Conservation (phyloP, 2,797 vertebrate species). For the Podarcis siculus region DNA sequence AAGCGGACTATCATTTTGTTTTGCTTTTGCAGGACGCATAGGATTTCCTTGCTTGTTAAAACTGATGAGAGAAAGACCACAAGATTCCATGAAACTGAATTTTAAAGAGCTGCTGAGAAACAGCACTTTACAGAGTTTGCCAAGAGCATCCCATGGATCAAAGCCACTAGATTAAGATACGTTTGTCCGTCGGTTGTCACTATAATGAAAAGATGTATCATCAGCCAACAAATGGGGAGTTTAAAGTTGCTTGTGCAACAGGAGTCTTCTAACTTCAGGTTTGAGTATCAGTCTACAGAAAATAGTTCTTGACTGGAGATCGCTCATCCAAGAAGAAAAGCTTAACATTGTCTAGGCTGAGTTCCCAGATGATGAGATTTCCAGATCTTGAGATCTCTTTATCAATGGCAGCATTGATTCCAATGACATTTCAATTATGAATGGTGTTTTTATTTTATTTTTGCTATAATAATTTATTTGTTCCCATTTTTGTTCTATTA, state of each 20-base stretch:
- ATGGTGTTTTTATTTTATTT: not conserved
- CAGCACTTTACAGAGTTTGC: conserved; percentile 25
- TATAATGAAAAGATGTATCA: conserved; percentile 45
- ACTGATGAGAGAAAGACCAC: not conserved
- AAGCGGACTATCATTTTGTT: not conserved
- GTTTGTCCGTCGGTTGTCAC: conserved; percentile 44
- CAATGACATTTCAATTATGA: conserved; percentile 25
- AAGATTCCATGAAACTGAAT: not conserved
- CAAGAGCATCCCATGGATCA: conserved; percentile 8
- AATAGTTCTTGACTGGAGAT: conserved; percentile 22
- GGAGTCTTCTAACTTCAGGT: conserved; percentile 40
- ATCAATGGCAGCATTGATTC: conserved; percentile 24
- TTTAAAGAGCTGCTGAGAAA: conserved; percentile 28
- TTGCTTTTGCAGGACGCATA: not conserved
- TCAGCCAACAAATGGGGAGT: conserved; percentile 23
- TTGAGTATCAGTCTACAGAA: conserved; percentile 48
- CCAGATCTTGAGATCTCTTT: conserved; percentile 36
- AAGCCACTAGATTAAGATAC: conserved; percentile 35
- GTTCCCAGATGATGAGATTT: conserved; percentile 45
- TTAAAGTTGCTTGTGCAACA: conserved; percentile 42
- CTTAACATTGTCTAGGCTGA: conserved; percentile 33
- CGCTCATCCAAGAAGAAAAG: conserved; percentile 22
- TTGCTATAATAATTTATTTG: not conserved
- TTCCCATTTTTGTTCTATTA: not conserved
- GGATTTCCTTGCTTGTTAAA: conserved; percentile 37